A percentile compares a stretch with the other conserved stretches of the same genome.
Evolutionary conservation across 2,888 invertebrate genomes (phyloP).

Genomic region (Julus scandinavius): DNA sequence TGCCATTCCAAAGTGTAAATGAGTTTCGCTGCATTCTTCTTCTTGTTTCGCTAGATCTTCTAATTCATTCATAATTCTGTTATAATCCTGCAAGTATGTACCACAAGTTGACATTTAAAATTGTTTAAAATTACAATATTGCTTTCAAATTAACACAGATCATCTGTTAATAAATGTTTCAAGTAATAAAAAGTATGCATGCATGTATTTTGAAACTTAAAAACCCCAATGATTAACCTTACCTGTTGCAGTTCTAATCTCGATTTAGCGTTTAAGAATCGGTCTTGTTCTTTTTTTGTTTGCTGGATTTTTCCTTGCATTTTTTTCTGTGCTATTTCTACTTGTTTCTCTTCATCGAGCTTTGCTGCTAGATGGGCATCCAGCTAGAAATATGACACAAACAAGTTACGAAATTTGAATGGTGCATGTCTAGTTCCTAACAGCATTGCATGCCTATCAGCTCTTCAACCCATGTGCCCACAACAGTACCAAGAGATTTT

Average conservation of each 20-base stretch:
- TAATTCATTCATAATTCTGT: slow-evolving; percentile 42
- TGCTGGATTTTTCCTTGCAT: background rate
- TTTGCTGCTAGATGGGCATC: background rate
- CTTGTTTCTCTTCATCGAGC: background rate
- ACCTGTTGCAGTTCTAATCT: background rate
- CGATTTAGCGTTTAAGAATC: slow-evolving; percentile 30
- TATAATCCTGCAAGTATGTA: slow-evolving; percentile 36
- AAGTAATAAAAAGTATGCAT: too few species aligned
- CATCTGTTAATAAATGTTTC: background rate
- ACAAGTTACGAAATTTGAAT: too few species aligned
- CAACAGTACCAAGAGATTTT: too few species aligned
- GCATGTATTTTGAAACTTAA: too few species aligned
- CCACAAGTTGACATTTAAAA: background rate
- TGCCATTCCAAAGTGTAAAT: background rate
- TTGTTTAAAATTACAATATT: background rate
- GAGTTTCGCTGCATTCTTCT: background rate
- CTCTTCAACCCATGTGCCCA: too few species aligned
- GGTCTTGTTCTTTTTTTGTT: background rate
- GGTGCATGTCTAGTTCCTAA: too few species aligned
- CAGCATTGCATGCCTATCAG: too few species aligned
- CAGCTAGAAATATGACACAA: background rate
- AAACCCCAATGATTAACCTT: background rate
- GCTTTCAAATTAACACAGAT: background rate
- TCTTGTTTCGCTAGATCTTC: slow-evolving; percentile 44
- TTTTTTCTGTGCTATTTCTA: background rate